Evolutionary conservation across 1,140 invertebrate species (phyloP).

Genomic region (Drosophila simulans): DNA sequence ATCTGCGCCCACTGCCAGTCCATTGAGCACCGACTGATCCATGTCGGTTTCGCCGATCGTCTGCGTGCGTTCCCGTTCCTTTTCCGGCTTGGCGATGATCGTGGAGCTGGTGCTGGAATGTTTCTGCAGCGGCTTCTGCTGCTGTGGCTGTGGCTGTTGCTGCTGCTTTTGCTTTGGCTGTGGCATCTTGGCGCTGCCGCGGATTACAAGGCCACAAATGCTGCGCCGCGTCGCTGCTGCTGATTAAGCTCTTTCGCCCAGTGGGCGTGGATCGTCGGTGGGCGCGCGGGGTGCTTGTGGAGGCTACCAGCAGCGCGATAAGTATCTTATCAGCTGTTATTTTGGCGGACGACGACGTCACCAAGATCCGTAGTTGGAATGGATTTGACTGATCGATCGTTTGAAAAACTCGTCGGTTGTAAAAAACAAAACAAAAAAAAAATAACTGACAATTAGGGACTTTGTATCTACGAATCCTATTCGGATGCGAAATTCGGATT

Average conservation of each 20-base stretch:
- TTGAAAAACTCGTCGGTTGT: not conserved
- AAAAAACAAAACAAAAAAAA: not conserved
- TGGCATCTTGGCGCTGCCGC: constrained; percentile 53
- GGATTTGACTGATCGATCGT: not conserved
- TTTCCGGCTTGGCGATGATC: constrained; percentile 34
- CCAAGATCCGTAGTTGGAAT: constrained; percentile 47
- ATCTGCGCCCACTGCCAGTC: constrained; percentile 44
- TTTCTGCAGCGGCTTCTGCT: constrained; percentile 19
- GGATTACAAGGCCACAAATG: constrained; percentile 61
- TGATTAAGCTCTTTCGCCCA: constrained; percentile 33
- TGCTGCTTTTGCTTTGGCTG: constrained; percentile 39
- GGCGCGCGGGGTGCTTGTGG: constrained; percentile 4
- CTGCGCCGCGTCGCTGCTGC: constrained; percentile 54
- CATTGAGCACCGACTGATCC: constrained; percentile 78
- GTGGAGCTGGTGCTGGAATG: constrained; percentile 26
- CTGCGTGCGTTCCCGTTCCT: constrained; percentile 45
- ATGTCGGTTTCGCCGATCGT: constrained; percentile 77
- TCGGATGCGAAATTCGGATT: not conserved
- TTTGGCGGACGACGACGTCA: constrained; percentile 10
- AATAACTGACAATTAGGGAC: not conserved
- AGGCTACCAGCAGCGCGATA: constrained; percentile 14
- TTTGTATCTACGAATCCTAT: not conserved
- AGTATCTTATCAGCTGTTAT: constrained; percentile 62
- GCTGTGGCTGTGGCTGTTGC: constrained; percentile 1
- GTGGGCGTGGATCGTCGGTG: not conserved